Evolutionary conservation across 1,140 invertebrate genomes (phyloP).

Genomic region (Belonocnema kinseyi): DNA sequence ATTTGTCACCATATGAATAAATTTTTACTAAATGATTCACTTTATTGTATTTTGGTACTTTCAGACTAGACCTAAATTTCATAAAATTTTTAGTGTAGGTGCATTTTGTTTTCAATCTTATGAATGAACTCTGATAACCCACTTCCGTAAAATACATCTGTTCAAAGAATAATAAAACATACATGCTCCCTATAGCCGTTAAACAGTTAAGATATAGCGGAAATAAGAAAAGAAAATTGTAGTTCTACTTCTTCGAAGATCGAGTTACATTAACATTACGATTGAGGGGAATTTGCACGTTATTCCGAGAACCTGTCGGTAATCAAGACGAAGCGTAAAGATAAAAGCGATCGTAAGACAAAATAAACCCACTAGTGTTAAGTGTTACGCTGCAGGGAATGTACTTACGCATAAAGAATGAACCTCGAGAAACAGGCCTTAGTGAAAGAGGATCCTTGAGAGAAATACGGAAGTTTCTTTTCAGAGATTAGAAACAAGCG

Average conservation of each 20-base stretch:
- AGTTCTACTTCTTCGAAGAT: slow-evolving; percentile 13
- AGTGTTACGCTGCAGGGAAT: slow-evolving; percentile 19
- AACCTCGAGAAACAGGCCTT: not conserved
- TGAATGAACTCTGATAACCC: not conserved
- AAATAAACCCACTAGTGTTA: slow-evolving; percentile 16
- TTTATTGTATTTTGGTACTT: too few species aligned
- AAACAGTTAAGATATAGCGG: slow-evolving; percentile 7
- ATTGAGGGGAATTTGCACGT: slow-evolving; percentile 11
- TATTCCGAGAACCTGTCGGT: slow-evolving; percentile 22
- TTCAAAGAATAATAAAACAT: not conserved
- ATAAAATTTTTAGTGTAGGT: too few species aligned
- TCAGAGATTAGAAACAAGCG: too few species aligned
- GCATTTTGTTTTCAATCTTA: too few species aligned
- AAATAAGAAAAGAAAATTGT: slow-evolving; percentile 27
- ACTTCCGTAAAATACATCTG: slow-evolving; percentile 1
- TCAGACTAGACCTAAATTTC: too few species aligned
- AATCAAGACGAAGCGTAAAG: slow-evolving; percentile 15
- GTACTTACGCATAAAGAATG: not conserved
- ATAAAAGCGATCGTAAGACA: slow-evolving; percentile 19
- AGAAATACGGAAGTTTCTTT: slow-evolving; percentile 21
- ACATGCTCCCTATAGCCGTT: not conserved
- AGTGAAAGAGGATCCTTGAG: slow-evolving; percentile 12
- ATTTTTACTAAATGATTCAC: too few species aligned
- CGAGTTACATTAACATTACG: slow-evolving; percentile 13
- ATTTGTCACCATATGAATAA: too few species aligned